Evolutionary conservation across 2,888 invertebrate species (phyloP).

Genomic region (Pyralis farinalis): DNA sequence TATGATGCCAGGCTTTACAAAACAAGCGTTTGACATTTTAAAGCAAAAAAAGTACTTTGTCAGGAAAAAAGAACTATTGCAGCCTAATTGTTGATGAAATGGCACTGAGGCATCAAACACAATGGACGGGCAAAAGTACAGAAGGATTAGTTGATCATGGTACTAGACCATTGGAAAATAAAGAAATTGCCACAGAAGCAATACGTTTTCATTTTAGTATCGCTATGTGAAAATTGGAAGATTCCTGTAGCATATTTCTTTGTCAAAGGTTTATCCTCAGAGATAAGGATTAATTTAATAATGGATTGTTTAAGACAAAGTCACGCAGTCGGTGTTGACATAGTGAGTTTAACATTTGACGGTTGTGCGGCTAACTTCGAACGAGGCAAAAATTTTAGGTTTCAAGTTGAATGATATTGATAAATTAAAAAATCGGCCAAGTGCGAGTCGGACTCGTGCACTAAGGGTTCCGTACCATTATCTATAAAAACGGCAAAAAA

Average conservation of each 20-base stretch:
- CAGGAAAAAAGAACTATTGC: not conserved
- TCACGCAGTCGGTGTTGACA: constrained; percentile 18
- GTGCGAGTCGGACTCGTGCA: too few species aligned
- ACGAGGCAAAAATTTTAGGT: constrained; percentile 17
- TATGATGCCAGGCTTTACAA: constrained; percentile 19
- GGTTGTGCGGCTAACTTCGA: constrained; percentile 18
- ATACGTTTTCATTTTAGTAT: constrained; percentile 18
- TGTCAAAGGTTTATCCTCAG: constrained; percentile 21
- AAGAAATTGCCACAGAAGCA: not conserved
- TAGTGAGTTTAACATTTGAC: constrained; percentile 22
- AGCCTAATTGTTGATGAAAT: constrained; percentile 20
- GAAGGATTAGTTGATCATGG: not conserved
- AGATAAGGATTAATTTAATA: constrained; percentile 21
- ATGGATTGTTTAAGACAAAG: constrained; percentile 15
- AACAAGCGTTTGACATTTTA: constrained; percentile 17
- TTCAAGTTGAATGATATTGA: constrained; percentile 10
- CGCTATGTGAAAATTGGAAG: constrained; percentile 25
- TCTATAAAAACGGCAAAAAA: too few species aligned
- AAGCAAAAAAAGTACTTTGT: not conserved
- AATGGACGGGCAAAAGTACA: not conserved
- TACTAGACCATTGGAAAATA: not conserved
- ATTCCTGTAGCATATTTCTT: constrained; percentile 34
- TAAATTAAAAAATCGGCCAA: too few species aligned
- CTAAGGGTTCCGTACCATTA: too few species aligned
- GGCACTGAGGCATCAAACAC: constrained; percentile 20